Conservation (phyloP, 2,797 vertebrate genomes). For the Dryobates pubescens region DNA sequence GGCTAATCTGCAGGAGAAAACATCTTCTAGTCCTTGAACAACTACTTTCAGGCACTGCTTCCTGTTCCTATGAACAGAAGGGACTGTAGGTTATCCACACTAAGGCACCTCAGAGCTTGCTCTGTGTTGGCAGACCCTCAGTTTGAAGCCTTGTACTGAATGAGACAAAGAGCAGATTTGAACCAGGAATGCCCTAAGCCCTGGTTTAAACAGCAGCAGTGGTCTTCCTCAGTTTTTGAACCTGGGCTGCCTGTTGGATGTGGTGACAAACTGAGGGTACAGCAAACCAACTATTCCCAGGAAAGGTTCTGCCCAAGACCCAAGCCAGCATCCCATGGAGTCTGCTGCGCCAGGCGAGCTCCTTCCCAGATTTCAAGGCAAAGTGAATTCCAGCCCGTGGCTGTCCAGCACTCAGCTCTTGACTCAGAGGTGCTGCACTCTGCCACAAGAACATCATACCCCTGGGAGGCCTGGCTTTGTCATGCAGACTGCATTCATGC, state of each 20-base stretch:
- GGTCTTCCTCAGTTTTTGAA: not conserved
- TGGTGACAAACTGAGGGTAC: not conserved
- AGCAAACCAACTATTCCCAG: not conserved
- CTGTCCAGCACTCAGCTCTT: not conserved
- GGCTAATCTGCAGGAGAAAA: not conserved
- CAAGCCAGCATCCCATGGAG: not conserved
- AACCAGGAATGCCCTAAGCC: not conserved
- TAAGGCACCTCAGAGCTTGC: not conserved
- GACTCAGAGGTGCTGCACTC: not conserved
- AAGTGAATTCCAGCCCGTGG: not conserved
- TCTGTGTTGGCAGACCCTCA: not conserved
- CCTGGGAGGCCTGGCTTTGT: not conserved
- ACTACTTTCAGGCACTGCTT: not conserved
- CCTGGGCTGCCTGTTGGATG: not conserved
- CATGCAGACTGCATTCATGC: not conserved
- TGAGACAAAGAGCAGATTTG: not conserved
- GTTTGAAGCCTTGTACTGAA: not conserved
- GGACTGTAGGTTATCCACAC: not conserved
- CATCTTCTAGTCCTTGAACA: not conserved
- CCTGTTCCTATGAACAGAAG: not conserved
- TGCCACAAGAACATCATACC: not conserved
- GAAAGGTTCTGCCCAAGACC: not conserved
- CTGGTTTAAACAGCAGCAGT: not conserved
- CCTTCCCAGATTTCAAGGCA: not conserved
- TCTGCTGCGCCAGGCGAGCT: not conserved